These are phyloP conservation scores for Triplophysa rosa DNA, from an alignment of 2,113 vertebrate species.

Conservation along the genomic window DNA sequence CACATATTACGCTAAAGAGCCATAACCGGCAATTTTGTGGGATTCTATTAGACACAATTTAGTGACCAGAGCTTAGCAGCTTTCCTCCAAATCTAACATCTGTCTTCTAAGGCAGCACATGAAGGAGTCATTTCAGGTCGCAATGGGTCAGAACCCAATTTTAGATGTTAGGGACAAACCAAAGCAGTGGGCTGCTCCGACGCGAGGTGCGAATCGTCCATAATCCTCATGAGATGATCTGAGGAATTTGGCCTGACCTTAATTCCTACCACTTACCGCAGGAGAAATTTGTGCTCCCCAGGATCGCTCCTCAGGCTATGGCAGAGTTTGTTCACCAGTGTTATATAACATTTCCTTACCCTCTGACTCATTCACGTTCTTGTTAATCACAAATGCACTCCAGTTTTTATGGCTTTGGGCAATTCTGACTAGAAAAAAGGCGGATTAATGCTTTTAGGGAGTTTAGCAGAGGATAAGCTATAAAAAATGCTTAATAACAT, in stretches of 20 bases:
- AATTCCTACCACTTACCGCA: slow-evolving; percentile 8
- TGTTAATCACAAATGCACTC: slow-evolving; percentile 19
- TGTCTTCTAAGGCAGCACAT: slow-evolving; percentile 45
- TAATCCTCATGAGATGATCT: slow-evolving; percentile 44
- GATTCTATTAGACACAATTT: neutral
- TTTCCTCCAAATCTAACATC: slow-evolving; percentile 44
- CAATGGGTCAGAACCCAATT: slow-evolving; percentile 30
- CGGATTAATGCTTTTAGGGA: slow-evolving; percentile 16
- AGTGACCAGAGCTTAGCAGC: slow-evolving; percentile 53
- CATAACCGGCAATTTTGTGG: neutral
- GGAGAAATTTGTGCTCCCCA: slow-evolving; percentile 15
- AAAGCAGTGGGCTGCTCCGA: slow-evolving; percentile 11
- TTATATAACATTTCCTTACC: slow-evolving; percentile 51
- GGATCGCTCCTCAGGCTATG: slow-evolving; percentile 41
- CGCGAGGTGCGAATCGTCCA: slow-evolving; percentile 49
- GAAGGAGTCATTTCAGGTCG: slow-evolving; percentile 52
- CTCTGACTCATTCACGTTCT: slow-evolving; percentile 28
- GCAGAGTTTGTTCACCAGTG: slow-evolving; percentile 50
- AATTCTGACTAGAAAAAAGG: slow-evolving; percentile 17
- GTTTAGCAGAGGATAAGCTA: slow-evolving; percentile 8
- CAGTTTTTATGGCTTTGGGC: slow-evolving; percentile 5
- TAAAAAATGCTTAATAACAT: slow-evolving; percentile 27
- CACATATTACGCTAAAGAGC: neutral
- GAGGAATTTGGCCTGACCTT: slow-evolving; percentile 35
- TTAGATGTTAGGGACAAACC: slow-evolving; percentile 13